A percentile compares a stretch with the other conserved stretches of the same genome.
phyloP scores from a whole-genome alignment of 1,140 invertebrate genomes.

The Drosophila murphyi region DNA sequence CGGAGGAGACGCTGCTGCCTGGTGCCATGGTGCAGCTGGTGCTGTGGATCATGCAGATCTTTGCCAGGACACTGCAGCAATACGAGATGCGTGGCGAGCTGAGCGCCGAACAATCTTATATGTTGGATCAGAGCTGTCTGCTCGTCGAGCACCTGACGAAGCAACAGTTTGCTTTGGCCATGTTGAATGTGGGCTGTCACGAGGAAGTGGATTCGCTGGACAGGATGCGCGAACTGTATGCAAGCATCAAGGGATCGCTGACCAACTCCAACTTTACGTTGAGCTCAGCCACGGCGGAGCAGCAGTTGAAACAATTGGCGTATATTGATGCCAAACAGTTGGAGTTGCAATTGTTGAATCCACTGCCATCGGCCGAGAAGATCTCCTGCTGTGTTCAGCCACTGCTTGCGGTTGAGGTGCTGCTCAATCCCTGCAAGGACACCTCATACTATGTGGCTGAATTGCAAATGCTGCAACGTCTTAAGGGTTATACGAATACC shows the following conservation, averaged over 20 bases:
- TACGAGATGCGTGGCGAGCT: conserved; percentile 85
- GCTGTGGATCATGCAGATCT: conserved; percentile 93
- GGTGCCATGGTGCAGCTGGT: conserved; percentile 90
- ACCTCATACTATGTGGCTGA: conserved; percentile 92
- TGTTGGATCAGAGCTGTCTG: conserved; percentile 89
- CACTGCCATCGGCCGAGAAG: conserved; percentile 86
- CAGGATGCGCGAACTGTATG: conserved; percentile 69
- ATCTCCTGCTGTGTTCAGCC: conserved; percentile 91
- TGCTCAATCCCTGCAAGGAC: conserved; percentile 91
- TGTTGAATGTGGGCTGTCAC: conserved; percentile 92
- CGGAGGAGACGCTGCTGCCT: conserved; percentile 92
- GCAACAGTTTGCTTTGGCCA: conserved; percentile 91
- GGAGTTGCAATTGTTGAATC: conserved; percentile 64
- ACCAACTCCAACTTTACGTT: conserved; percentile 71
- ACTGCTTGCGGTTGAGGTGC: conserved; percentile 89
- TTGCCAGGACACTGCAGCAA: conserved; percentile 87
- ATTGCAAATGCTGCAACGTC: conserved; percentile 91
- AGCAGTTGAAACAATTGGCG: conserved; percentile 73
- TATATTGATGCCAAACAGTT: conserved; percentile 76
- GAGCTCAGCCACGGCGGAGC: conserved; percentile 49
- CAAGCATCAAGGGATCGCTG: conserved; percentile 69
- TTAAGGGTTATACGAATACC: conserved; percentile 90
- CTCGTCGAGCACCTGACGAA: conserved; percentile 89
- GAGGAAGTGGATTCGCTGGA: conserved; percentile 86
- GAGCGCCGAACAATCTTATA: conserved; percentile 86